Percentiles rank a stretch among this genome's conserved stretches.
Evolutionary conservation across 2,113 vertebrate species (phyloP).

Genomic region (Leuciscus idus): DNA sequence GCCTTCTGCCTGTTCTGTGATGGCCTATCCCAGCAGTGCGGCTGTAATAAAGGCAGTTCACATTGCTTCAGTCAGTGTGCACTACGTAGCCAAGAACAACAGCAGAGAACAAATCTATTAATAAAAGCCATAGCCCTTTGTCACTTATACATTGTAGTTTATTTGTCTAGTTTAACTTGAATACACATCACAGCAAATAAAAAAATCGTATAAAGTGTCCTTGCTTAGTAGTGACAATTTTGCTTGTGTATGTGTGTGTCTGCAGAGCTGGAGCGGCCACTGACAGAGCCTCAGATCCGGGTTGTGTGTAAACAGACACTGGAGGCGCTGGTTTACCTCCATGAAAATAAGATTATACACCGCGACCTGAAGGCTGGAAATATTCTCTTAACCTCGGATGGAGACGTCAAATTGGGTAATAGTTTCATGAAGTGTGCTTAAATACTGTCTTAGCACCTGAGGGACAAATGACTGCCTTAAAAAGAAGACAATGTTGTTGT

Average conservation of each 20-base stretch:
- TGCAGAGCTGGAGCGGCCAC: constrained; percentile 91
- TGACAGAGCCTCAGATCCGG: constrained; percentile 96
- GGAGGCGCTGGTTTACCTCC: constrained; percentile 92
- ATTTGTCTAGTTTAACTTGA: not conserved
- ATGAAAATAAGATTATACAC: constrained; percentile 97
- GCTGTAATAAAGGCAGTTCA: constrained; percentile 2
- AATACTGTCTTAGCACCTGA: not conserved
- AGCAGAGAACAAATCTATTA: not conserved
- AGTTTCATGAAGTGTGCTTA: constrained; percentile 17
- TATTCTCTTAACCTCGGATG: constrained; percentile 93
- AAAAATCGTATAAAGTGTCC: not conserved
- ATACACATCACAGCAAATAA: not conserved
- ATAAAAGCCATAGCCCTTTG: not conserved
- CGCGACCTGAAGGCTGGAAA: constrained; percentile 97
- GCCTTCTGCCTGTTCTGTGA: constrained; percentile 10
- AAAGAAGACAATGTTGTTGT: not conserved
- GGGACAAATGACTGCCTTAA: not conserved
- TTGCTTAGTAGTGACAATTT: constrained; percentile 17
- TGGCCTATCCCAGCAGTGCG: not conserved
- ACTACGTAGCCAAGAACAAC: constrained; percentile 22
- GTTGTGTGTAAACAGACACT: constrained; percentile 95
- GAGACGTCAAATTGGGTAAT: constrained; percentile 96
- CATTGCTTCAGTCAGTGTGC: constrained; percentile 14
- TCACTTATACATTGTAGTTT: not conserved
- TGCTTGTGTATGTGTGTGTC: constrained; percentile 52